Base-by-base conservation (phyloP, 2,888 invertebrate species). In the Melanostoma mellinum region DNA sequence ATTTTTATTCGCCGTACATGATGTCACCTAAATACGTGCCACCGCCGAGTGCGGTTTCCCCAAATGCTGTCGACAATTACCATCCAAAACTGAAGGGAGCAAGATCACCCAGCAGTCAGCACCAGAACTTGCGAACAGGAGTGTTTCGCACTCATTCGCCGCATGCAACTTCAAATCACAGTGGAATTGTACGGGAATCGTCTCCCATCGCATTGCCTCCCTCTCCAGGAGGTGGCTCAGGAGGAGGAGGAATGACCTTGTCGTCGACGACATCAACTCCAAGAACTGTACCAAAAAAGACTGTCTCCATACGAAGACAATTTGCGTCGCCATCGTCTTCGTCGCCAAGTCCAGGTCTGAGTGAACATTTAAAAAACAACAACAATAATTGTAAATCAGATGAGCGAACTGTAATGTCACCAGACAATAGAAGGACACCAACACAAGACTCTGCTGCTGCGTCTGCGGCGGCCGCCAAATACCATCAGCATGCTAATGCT, bases 201-300 rank as follows among this genome's bases (percentile, higher is more conserved):
- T 84, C 84, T 44, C 84, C 84, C 3, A 71, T 71, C 30, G 74
- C 69, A 60, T 48, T 71, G 55, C 78, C 79, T 9, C 71, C 84
- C 6, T 78, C 84, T 8, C 79, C 84, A 20, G 71, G 78, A 3
- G 65, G 65, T 60, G 69, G 58, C 56, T 61, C 67, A 20, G 69
- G 69, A 48, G 78, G 82, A 40, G 82, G 53, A 44, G 60, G 69
- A n/a, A 68, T 87, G 46, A 85, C 86, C 35, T 79, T 86, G 50
- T 84, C 87, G 36, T 86, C 68, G 33, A 52, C 48, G 55, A 79
- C 61, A 55, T 88, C 87, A 42, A 89, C 90, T 74, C 90, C 90
- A 86, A 88, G 91, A 86, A 90, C 91, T 86, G 90, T 91, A 87
- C 91, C 91, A 88, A 91, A 91, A 88, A 90, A 90, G 90, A 90